These are phyloP conservation scores for Alfaro cultratus DNA, from an alignment of 2,797 vertebrate species.

Conservation along the genomic window DNA sequence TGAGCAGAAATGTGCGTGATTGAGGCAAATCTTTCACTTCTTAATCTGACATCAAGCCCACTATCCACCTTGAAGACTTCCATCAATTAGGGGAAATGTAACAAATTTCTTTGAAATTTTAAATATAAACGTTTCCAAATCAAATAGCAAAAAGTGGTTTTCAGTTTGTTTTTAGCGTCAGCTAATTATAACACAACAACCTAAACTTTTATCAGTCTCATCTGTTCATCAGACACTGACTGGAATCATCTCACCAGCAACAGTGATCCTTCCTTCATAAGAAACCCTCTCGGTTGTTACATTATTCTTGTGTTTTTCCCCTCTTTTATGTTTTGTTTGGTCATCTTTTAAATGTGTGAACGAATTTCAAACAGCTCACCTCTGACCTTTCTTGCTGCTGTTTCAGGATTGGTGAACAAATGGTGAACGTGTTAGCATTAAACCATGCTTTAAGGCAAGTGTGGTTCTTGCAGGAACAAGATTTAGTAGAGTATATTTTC, in stretches of 20 bases:
- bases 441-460: neutral
- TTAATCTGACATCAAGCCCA: neutral
- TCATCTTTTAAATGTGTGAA: constrained; percentile 53
- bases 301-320: constrained; percentile 37
- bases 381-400: constrained; percentile 26
- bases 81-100: neutral
- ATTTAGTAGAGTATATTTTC: neutral
- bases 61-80: neutral
- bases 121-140: neutral
- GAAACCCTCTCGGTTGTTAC: constrained; percentile 27
- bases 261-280: constrained; percentile 6
- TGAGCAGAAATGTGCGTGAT: neutral
- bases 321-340: constrained; percentile 22
- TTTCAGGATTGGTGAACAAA: neutral
- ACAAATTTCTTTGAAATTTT: neutral
- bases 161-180: neutral
- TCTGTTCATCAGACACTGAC: neutral
- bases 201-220: neutral
- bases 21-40: neutral
- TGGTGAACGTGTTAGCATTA: neutral
- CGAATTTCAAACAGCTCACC: constrained; percentile 36
- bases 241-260: neutral
- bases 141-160: neutral
- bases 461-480: neutral
- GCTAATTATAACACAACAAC: neutral